Percentiles rank a stretch among this genome's conserved stretches.
Conservation (phyloP, 2,888 invertebrate genomes). For the Dichetophora obliterata region DNA sequence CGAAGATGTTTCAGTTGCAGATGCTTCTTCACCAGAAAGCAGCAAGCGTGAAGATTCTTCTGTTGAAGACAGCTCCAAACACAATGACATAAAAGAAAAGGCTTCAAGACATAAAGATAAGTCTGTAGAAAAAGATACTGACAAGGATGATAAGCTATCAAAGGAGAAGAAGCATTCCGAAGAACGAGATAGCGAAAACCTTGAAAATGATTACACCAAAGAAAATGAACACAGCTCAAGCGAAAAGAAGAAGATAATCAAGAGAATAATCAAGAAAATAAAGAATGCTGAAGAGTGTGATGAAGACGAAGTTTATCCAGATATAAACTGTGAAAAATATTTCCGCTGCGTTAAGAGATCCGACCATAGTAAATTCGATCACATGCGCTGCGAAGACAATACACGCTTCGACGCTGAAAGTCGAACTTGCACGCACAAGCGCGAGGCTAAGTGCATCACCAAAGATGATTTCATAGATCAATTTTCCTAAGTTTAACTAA, state of each 20-base stretch:
- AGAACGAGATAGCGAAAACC: conserved; percentile 20
- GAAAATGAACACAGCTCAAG: conserved; percentile 46
- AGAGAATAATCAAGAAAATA: conserved; percentile 56
- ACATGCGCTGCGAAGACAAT: conserved; percentile 56
- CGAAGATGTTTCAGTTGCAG: conserved; percentile 53
- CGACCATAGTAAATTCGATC: conserved; percentile 53
- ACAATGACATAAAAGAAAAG: conserved; percentile 41
- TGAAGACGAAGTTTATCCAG: conserved; percentile 58
- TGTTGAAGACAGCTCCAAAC: conserved; percentile 43
- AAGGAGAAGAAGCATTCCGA: conserved; percentile 28
- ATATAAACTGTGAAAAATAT: conserved; percentile 60
- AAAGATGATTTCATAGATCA: conserved; percentile 39
- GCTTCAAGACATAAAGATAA: conserved; percentile 45
- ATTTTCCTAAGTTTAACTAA: background rate
- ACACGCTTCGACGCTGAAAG: conserved; percentile 56
- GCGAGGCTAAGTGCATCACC: conserved; percentile 50
- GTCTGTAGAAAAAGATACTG: conserved; percentile 21
- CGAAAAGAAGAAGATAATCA: conserved; percentile 54
- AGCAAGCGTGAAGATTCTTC: conserved; percentile 47
- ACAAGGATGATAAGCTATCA: conserved; percentile 38
- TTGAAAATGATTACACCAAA: conserved; percentile 30
- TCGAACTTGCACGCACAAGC: conserved; percentile 52
- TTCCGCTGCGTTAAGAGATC: conserved; percentile 60
- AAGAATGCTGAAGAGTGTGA: conserved; percentile 56
- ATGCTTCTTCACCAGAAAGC: conserved; percentile 48